Base-by-base conservation (phyloP, 2,797 vertebrate species). In the Pantherophis alleghaniensis region DNA sequence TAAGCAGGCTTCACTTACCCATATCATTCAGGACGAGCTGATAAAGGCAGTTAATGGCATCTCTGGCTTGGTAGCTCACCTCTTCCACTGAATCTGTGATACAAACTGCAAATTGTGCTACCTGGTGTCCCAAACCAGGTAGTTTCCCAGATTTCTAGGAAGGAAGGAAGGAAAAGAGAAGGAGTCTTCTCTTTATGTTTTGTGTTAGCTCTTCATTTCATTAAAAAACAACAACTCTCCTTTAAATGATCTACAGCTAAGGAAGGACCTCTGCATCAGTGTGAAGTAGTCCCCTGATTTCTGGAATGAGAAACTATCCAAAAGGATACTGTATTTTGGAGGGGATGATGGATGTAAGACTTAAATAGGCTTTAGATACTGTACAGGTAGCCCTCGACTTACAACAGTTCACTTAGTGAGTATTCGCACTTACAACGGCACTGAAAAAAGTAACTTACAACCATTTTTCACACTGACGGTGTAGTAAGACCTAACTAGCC, bases 51-150 rank as follows among this genome's bases (percentile, higher is more conserved):
- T 7, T 59, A 37, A 93, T 90, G 7, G 92, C 79, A 20, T 69
- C 79, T 61, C 79, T n/a, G 61, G 92, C 92, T 56, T 90, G 60
- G 9, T 37, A 28, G 79, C 37, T 93, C 89, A 93, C 92, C 22
- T 90, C 83, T 59, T 93, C 89, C 32, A 87, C 18, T 24, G 92
- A 12, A 87, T 93, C 92, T 10, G 92, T 90, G 61, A 93, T 87
- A 26, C 89, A 93, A 61, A 93, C 66, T 87, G 79, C 92, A 74
- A 90, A 56, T 86, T 93, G 89, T 28, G 92, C 92, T 18, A 74
- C 83, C 26, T 93, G 92, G 56, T 90, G 89, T 87, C 92, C 92
- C 55, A 93, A 90, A 7, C 60, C 83, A 87, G 92, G 83, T 26
- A 90, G 47, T 22, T 59, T 37, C 28, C 20, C 83, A 57, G 53